These are phyloP conservation scores for Callinectes sapidus DNA, from an alignment of 2,888 invertebrate species.

Conservation along the genomic window DNA sequence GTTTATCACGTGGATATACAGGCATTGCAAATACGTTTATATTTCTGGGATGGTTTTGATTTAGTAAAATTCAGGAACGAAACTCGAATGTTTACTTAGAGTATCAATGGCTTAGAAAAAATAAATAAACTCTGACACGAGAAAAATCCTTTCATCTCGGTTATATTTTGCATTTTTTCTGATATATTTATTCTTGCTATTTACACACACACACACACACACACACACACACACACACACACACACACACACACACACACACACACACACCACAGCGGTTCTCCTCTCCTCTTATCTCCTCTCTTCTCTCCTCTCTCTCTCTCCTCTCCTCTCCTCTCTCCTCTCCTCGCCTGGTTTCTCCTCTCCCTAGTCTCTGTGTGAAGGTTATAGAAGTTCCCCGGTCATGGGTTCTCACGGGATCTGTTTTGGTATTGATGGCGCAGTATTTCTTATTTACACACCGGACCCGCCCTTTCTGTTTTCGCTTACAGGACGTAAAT, in stretches of 20 bases:
- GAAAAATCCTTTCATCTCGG: conserved; percentile 19
- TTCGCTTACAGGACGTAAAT: conserved; percentile 39
- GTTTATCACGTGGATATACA: not conserved
- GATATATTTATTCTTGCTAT: conserved; percentile 4
- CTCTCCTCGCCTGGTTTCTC: not conserved
- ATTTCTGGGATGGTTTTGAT: not conserved
- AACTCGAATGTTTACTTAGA: not conserved
- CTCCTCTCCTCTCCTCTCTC: not conserved
- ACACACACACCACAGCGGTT: conserved; percentile 18
- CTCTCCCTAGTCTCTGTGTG: conserved; percentile 6
- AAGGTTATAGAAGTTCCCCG: conserved; percentile 5
- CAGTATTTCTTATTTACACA: conserved; percentile 42
- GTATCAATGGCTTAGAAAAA: conserved; percentile 3
- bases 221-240: conserved; percentile 37
- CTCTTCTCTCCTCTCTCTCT: not conserved
- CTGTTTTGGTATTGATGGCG: conserved; percentile 49
- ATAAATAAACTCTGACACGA: not conserved
- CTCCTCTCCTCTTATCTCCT: not conserved
- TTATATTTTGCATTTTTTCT: conserved; percentile 21
- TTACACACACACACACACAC: conserved; percentile 37
- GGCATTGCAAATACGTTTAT: not conserved
- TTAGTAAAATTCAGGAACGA: not conserved
- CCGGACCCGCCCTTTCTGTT: conserved; percentile 24
- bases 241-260: conserved; percentile 34
- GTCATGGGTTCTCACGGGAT: conserved; percentile 40